Evolutionary conservation across 1,140 invertebrate species (phyloP), one percentile per base, ranked within the genome.

Genomic region (Parapsyche elsis): DNA sequence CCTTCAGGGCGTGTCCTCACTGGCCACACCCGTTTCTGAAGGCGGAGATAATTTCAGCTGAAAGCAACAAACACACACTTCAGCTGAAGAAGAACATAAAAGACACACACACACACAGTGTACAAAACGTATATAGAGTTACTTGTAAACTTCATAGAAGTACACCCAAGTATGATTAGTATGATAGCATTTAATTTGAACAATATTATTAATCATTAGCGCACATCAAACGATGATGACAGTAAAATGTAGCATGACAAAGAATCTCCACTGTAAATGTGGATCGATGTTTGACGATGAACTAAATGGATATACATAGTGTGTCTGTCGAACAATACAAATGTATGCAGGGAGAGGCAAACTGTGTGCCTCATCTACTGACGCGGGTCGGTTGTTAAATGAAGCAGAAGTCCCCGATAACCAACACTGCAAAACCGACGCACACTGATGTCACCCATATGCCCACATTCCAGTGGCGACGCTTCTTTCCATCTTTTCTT

Each of bases 321-420:
- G 7, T 38, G 30, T 38, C 30, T 38, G 30, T 38, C 30, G 30
- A 38, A 38, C 30, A 38, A 53, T 53, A 67, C 21, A 67, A 19
- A 67, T 67, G 19, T 67, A 26, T 67, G 19, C 61, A 67, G 24
- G 24, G 24, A 12, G 19, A 67, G 19, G 10, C 61, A 21, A 57
- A n/a, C 19, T 23, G 19, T 26, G 24, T 23, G 14, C 1, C 19
- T 67, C 19, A 71, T 71, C 16, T 71, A 23, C 4, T 21, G 24
- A 14, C 19, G 26, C 24, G 46, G 44, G 14, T 76, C 24, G n/a
- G 76, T 14, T 81, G 81, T 82, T 82, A 80, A 83, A 83, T 83
- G 81, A 83, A 83, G 81, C 79, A 81, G 75, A 83, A 83, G 76
- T 19, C 74, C 23, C 78, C 64, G 81, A 83, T 83, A 83, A 83